A percentile compares a stretch with the other conserved stretches of the same genome.
Evolutionary conservation across 2,888 invertebrate species (phyloP).

Genomic region (Pardosa pseudoannulata): DNA sequence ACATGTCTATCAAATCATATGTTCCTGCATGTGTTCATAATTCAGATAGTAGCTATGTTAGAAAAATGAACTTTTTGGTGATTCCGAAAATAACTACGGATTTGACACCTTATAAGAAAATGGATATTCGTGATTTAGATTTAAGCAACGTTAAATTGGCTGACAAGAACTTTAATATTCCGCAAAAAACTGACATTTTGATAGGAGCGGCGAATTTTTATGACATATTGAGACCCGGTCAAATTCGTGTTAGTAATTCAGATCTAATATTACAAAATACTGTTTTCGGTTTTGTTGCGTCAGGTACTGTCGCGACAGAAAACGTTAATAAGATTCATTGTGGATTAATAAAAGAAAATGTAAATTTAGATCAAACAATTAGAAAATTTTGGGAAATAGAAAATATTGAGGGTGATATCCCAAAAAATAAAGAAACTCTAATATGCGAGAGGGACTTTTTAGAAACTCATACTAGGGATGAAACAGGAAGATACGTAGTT

Average conservation of each 20-base stretch:
- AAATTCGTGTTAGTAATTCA: not conserved
- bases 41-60: too few species aligned
- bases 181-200: too few species aligned
- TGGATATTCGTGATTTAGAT: too few species aligned
- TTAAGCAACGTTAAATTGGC: too few species aligned
- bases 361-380: not conserved
- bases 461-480: not conserved
- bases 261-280: not conserved
- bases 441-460: too few species aligned
- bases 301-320: too few species aligned
- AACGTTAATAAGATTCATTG: not conserved
- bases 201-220: not conserved
- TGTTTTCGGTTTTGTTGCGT: not conserved
- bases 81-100: too few species aligned
- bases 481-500: not conserved
- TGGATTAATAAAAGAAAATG: not conserved
- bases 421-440: not conserved
- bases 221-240: not conserved
- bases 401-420: not conserved
- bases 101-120: too few species aligned
- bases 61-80: too few species aligned
- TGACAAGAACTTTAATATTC: too few species aligned
- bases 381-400: not conserved
- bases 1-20: too few species aligned
- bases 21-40: too few species aligned